These are phyloP conservation scores for Protomyctophum bolini DNA, from an alignment of 2,113 vertebrate genomes.

Conservation along the genomic window DNA sequence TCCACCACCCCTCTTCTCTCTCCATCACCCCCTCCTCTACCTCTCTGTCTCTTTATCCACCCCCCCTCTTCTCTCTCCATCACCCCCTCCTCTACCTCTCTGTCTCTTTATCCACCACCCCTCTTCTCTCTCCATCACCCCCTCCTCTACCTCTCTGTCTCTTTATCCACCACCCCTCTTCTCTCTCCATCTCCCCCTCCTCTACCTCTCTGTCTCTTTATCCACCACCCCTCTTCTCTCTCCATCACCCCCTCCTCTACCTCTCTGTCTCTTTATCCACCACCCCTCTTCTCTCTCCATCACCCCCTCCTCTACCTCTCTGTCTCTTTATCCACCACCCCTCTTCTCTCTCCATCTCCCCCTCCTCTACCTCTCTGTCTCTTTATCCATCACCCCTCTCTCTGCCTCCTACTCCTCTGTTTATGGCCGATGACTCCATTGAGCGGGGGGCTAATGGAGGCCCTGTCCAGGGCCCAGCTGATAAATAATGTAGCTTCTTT, in stretches of 20 bases:
- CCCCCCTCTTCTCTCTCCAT: too few relatives aligned
- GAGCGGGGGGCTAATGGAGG: constrained; percentile 94
- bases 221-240: background rate
- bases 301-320: constrained; percentile 30
- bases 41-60: constrained; percentile 50
- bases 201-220: background rate
- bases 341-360: background rate
- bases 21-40: constrained; percentile 4
- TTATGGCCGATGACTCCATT: constrained; percentile 83
- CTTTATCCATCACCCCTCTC: constrained; percentile 58
- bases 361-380: constrained; percentile 18
- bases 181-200: background rate
- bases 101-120: constrained; percentile 52
- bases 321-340: constrained; percentile 25
- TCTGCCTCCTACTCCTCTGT: constrained; percentile 66
- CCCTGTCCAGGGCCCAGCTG: constrained; percentile 91
- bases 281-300: background rate
- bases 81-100: constrained; percentile 10
- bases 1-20: constrained; percentile 58
- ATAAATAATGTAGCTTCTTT: constrained; percentile 99
- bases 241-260: background rate
- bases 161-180: background rate
- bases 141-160: background rate
- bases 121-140: too few relatives aligned
- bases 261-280: background rate